phyloP scores from a whole-genome alignment of 2,113 vertebrate genomes.

The Xiphophorus hellerii region DNA sequence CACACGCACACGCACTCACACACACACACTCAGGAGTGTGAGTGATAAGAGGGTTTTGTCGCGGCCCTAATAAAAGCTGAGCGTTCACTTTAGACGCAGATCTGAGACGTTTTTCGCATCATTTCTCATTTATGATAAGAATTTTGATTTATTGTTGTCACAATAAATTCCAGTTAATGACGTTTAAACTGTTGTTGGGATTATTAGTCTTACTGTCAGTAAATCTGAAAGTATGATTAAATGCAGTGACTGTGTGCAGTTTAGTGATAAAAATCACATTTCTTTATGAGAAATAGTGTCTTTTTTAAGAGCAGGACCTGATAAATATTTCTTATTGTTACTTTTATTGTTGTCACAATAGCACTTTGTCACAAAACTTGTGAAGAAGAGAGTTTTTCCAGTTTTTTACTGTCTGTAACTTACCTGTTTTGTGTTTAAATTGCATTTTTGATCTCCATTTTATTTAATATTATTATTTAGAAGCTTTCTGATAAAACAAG shows the following conservation, averaged over 20 bases:
- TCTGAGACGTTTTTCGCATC: not conserved
- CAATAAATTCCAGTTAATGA: too few relatives aligned
- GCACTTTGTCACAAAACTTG: not conserved
- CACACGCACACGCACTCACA: too few relatives aligned
- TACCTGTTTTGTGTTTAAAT: not conserved
- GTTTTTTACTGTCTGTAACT: not conserved
- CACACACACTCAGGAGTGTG: not conserved
- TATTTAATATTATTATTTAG: not conserved
- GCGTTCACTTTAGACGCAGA: slow-evolving; percentile 46
- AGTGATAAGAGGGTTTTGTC: slow-evolving; percentile 35
- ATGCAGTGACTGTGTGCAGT: too few relatives aligned
- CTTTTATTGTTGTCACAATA: too few relatives aligned
- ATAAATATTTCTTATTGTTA: not conserved
- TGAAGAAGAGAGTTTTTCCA: not conserved
- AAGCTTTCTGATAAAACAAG: not conserved
- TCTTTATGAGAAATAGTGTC: too few relatives aligned
- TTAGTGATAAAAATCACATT: too few relatives aligned
- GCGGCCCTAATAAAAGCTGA: slow-evolving; percentile 31
- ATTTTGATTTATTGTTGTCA: too few relatives aligned
- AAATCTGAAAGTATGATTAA: too few relatives aligned
- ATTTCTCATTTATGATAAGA: too few relatives aligned
- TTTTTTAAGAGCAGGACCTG: too few relatives aligned
- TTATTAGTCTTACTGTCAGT: too few relatives aligned
- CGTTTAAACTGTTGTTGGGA: too few relatives aligned
- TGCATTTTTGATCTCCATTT: not conserved